Percentiles rank a stretch among this genome's conserved stretches.
Evolutionary conservation across 2,888 invertebrate species (phyloP).

Genomic region (Zhuqinia jingwanae): DNA sequence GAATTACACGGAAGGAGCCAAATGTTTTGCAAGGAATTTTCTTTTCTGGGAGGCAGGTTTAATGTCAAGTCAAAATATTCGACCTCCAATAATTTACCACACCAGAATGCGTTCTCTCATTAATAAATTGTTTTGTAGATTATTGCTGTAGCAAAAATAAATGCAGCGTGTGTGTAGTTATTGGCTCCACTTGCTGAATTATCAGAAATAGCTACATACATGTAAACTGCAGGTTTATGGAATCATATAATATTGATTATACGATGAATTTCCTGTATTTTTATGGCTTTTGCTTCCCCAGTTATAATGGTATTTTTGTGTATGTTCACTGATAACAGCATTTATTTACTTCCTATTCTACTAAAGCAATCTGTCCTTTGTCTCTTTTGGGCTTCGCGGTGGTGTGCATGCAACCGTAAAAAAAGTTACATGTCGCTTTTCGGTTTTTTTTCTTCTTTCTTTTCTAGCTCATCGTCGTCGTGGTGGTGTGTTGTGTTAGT

Average conservation of each 20-base stretch:
- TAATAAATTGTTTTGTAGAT: constrained; percentile 28
- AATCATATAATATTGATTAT: constrained; percentile 1
- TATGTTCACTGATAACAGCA: constrained; percentile 21
- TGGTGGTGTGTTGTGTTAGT: too few relatives aligned
- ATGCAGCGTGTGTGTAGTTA: too few relatives aligned
- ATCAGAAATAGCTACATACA: too few relatives aligned
- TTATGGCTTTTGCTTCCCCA: neutral
- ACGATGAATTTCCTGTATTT: neutral
- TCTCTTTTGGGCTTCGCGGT: neutral
- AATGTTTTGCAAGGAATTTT: neutral
- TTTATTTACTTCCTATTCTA: constrained; percentile 1
- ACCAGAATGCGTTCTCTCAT: constrained; percentile 17
- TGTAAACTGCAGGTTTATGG: too few relatives aligned
- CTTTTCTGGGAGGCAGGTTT: neutral
- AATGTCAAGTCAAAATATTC: constrained; percentile 56
- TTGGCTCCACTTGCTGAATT: constrained; percentile 5
- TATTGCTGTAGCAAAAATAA: too few relatives aligned
- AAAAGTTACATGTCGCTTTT: constrained; percentile 41
- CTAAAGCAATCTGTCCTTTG: constrained; percentile 32
- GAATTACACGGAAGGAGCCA: neutral
- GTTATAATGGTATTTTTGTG: constrained; percentile 10
- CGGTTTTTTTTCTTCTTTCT: too few relatives aligned
- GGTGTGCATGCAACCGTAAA: constrained; percentile 34
- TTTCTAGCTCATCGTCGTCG: too few relatives aligned
- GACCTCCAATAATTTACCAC: constrained; percentile 61